Conservation (phyloP, 64 coral and sea anemone species). For the Montipora foliosa region DNA sequence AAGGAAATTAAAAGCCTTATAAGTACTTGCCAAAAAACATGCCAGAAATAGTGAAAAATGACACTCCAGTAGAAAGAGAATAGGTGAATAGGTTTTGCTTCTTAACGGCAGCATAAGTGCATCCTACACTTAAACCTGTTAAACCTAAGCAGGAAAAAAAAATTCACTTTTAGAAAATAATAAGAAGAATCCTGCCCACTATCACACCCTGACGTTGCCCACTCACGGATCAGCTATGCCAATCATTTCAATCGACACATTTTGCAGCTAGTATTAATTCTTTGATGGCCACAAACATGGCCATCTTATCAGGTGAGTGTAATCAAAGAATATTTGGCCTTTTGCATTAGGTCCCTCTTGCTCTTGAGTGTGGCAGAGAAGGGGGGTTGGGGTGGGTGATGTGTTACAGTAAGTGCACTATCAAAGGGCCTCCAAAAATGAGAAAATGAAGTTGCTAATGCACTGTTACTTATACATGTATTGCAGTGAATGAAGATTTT, state of each 20-base stretch:
- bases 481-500: background rate
- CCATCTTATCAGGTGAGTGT: no score
- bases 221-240: no score
- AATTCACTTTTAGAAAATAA: background rate
- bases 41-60: constrained; percentile 79
- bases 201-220: no score
- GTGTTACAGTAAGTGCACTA: no score
- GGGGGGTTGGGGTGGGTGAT: no score
- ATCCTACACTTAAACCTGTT: constrained; percentile 72
- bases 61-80: constrained; percentile 64
- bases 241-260: no score
- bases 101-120: constrained; percentile 57
- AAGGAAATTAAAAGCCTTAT: background rate
- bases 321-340: no score
- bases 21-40: constrained; percentile 79
- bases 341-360: no score
- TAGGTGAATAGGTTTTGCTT: constrained; percentile 42
- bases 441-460: background rate
- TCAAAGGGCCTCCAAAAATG: background rate
- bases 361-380: no score
- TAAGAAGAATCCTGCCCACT: background rate
- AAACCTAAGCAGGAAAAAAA: constrained; percentile 46
- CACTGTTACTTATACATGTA: background rate
- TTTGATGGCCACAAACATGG: no score
- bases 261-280: no score